Evolutionary conservation across 2,113 vertebrate species (phyloP).

Genomic region (Periophthalmus modestus): DNA sequence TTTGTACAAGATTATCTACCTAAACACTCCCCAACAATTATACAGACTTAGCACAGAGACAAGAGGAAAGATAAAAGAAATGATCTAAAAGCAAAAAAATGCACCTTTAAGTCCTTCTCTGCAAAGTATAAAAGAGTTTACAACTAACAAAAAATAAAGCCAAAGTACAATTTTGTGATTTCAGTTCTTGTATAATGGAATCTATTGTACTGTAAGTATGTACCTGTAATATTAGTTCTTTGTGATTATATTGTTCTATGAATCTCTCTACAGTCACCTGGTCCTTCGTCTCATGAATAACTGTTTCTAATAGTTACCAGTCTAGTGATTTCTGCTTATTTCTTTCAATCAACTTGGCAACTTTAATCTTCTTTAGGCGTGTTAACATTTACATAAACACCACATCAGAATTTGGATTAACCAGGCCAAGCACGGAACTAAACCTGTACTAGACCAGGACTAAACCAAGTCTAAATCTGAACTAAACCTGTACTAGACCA

Average conservation of each 20-base stretch:
- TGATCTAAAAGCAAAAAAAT: too few relatives aligned
- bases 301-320: not conserved
- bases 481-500: too few relatives aligned
- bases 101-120: too few relatives aligned
- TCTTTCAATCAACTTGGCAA: not conserved
- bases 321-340: not conserved
- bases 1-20: not conserved
- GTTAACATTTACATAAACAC: too few relatives aligned
- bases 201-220: not conserved
- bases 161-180: not conserved
- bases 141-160: too few relatives aligned
- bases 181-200: not conserved
- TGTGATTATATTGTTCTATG: too few relatives aligned
- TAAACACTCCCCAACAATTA: not conserved
- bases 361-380: too few relatives aligned
- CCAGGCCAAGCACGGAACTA: too few relatives aligned
- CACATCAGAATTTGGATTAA: too few relatives aligned
- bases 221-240: not conserved
- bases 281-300: not conserved
- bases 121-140: not conserved
- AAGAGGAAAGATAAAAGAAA: not conserved
- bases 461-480: not conserved
- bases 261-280: not conserved
- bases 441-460: too few relatives aligned
- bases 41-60: not conserved